Evolutionary conservation across 92 coral and sea anemone genomes (phyloP).

Genomic region (Umimayanthus kanabou): DNA sequence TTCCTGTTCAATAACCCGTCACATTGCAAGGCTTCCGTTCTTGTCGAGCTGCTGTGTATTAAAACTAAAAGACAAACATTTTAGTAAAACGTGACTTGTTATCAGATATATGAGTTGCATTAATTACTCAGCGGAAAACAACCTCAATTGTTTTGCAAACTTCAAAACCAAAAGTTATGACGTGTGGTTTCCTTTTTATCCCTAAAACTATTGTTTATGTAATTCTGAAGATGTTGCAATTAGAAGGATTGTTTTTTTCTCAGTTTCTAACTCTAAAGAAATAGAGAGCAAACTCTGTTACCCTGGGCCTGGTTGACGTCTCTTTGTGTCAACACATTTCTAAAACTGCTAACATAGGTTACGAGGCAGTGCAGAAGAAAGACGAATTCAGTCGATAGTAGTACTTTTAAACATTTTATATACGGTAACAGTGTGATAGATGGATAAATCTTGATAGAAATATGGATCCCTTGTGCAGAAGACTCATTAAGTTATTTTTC

Average conservation of each 20-base stretch:
- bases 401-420: not conserved
- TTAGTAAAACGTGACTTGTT: slow-evolving; percentile 37
- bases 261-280: not conserved
- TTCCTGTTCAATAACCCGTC: slow-evolving; percentile 2
- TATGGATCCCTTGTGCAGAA: not conserved
- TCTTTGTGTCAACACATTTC: not conserved
- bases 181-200: slow-evolving; percentile 1
- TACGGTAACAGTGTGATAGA: not conserved
- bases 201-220: not conserved
- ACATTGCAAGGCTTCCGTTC: slow-evolving; percentile 1
- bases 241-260: not conserved
- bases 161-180: not conserved
- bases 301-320: not conserved
- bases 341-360: not conserved
- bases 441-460: not conserved
- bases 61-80: slow-evolving; percentile 2
- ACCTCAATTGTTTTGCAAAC: slow-evolving; percentile 26
- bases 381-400: not conserved
- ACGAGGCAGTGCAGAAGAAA: not conserved
- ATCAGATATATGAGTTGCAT: not conserved
- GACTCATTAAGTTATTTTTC: not conserved
- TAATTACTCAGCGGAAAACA: slow-evolving; percentile 25
- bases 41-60: not conserved
- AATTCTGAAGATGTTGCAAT: not conserved
- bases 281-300: not conserved